Evolutionary conservation across 2,113 vertebrate genomes (phyloP).

Genomic region (Dromas ardeola): DNA sequence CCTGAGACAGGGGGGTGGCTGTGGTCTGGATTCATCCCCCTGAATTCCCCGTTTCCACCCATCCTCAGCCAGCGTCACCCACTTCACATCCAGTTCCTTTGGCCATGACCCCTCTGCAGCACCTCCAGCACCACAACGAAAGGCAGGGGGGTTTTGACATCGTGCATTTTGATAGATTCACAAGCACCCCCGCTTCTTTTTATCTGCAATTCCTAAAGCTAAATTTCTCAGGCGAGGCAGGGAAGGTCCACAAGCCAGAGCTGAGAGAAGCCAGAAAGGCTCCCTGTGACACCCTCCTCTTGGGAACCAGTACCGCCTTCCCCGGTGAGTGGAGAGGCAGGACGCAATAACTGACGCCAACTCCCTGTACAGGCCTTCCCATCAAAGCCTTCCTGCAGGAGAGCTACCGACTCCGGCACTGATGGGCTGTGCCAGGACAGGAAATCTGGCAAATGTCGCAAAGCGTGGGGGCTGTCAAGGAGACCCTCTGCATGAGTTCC

Average conservation of each 20-base stretch:
- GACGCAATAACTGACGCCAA: background rate
- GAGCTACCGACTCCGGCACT: background rate
- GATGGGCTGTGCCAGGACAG: background rate
- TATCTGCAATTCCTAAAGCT: background rate
- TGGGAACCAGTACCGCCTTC: background rate
- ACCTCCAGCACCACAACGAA: background rate
- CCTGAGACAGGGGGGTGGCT: background rate
- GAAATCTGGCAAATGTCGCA: accelerated
- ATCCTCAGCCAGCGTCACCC: background rate
- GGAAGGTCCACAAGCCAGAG: background rate
- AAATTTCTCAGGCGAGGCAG: background rate
- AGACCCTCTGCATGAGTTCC: background rate
- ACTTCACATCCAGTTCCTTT: background rate
- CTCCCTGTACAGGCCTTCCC: background rate
- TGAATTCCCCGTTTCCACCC: background rate
- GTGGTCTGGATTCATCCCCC: background rate
- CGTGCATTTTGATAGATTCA: background rate
- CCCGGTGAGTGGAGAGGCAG: accelerated
- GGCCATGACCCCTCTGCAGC: background rate
- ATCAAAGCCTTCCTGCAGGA: background rate
- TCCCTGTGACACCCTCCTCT: background rate
- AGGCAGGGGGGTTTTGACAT: background rate
- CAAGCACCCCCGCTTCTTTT: background rate
- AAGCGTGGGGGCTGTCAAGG: accelerated
- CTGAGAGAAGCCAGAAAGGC: background rate